Base-by-base conservation (phyloP, 2,113 vertebrate species). In the Progne subis region DNA sequence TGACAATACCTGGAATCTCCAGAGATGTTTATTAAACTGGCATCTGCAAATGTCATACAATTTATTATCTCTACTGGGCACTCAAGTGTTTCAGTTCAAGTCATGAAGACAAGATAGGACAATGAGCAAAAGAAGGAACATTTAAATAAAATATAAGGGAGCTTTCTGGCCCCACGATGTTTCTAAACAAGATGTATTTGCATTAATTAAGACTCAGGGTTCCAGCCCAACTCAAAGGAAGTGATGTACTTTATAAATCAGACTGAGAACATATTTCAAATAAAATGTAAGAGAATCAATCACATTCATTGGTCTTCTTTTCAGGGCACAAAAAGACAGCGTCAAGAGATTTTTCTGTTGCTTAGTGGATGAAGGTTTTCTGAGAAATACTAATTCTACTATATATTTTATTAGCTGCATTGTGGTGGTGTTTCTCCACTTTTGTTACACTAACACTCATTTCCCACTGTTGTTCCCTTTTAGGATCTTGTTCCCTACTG, bases 11-110 rank as follows among this genome's bases (percentile, higher is more conserved):
- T 14, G 64, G 34, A 8, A 31, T 67, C 61, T 63, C 83, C 28
- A 11, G 64, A 91, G 55, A 50, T 64, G 55, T 64, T 90, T 89
- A 88, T 80, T 95, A 83, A 97, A 82, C 12, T 71, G 82, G 44
- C 56, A 94, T 88, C 97, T 96, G 65, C 65, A 95, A 97, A 97
- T 95, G 81, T 90, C 93, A 95, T 57, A 57, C n/a, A 74, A 74
- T 94, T 83, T 78, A 53, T 70, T 81, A 56, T 82, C 52, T 72
- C 71, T 72, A 77, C 9, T 32, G 74, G 43, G 53, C 52, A 86
- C 44, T 15, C 43, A 76, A 90, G 17, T n/a, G 16, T 74, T 88
- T 88, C 52, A n/a, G 55, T 46, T 84, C 34, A 85, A 83, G 21
- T 25, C 52, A 56, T 56, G 44, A 86, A 89, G 53, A 77, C 14